Evolutionary conservation across 2,113 vertebrate species (phyloP), one percentile per base, ranked within the genome.

Genomic region (Emydura subglobosa): DNA sequence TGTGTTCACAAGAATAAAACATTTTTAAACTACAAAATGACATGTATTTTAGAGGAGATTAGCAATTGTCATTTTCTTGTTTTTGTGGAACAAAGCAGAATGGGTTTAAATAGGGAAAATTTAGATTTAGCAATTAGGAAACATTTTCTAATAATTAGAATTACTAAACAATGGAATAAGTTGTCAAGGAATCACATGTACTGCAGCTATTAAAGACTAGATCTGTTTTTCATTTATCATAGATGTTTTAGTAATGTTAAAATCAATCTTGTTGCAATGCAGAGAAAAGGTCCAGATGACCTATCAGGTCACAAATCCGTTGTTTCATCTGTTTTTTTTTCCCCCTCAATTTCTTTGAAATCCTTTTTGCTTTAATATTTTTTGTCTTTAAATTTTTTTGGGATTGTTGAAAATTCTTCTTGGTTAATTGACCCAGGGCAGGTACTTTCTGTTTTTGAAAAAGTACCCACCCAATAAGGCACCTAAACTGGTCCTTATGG

Each of bases 31-130:
- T 50, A 85, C 84, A 91, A 78, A 14, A 87, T 42, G 19, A 10
- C 22, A 86, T 27, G 1, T 89, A 59, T 47, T 85, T 85, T 82
- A 79, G 31, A 95, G n/a, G 34, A 93, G 91, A 87, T 29, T 16
- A 79, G 50, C 57, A 82, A 88, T 86, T 93, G 39, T 17, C 91
- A 87, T 57, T 49, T 93, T 88, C 51, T 92, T 65, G 27, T 91
- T 94, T 1, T 83, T 96, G 78, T 94, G 49, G 8, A 90, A 7
- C 55, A 84, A 87, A 89, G 91, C 83, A 50, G 81, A 42, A 47
- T 65, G 11, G 92, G 22, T 85, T 92, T 93, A 86, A 91, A 93
- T 4, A 47, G 53, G 81, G 29, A 79, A 92, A 88, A 90, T 78
- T 5, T 57, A 78, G 14, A 6, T 91, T 47, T 92, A 72, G 19